These are phyloP conservation scores for Danio rerio DNA, from an alignment of 2,113 vertebrate species.

Conservation along the genomic window GRCz12tu NC_133186.1:17859001-17859500, in stretches of 20 bases:
- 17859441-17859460: constrained; percentile 81
- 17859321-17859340: constrained; percentile 57
- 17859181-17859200: constrained; percentile 8
- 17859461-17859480: constrained; percentile 66
- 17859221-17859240: constrained; percentile 12
- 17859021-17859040: constrained; percentile 1
- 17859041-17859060: background rate
- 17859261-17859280: constrained; percentile 10
- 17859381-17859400: constrained; percentile 75
- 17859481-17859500: constrained; percentile 65
- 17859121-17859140: constrained; percentile 7
- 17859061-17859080: background rate
- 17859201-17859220: constrained; percentile 1
- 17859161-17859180: background rate
- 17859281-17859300: constrained; percentile 48
- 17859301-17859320: constrained; percentile 6
- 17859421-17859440: constrained; percentile 67
- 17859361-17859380: constrained; percentile 71
- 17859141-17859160: background rate
- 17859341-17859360: constrained; percentile 67
- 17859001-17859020: constrained; percentile 21
- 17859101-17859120: background rate
- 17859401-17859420: constrained; percentile 72
- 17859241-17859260: constrained; percentile 17
- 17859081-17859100: constrained; percentile 28